Conservation (phyloP, 2,113 vertebrate species). For the Sterna hirundo region DNA sequence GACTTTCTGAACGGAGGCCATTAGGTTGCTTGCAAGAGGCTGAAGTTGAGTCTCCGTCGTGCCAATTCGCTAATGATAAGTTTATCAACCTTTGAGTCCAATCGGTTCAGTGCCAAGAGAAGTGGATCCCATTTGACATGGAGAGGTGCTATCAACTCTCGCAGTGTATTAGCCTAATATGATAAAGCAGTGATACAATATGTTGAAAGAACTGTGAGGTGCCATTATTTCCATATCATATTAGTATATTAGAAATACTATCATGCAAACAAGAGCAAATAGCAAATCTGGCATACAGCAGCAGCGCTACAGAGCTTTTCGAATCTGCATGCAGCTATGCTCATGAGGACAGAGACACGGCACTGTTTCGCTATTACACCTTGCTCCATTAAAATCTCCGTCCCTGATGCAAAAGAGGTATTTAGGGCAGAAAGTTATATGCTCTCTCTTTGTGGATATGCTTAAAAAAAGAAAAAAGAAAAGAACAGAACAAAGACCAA, state of each 20-base stretch:
- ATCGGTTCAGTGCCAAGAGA: constrained; percentile 84
- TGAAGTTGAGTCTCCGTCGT: constrained; percentile 81
- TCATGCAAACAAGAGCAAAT: constrained; percentile 81
- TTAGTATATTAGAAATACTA: constrained; percentile 76
- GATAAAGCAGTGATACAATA: constrained; percentile 87
- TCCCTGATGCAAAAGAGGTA: constrained; percentile 53
- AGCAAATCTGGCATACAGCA: constrained; percentile 73
- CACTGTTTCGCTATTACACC: constrained; percentile 38
- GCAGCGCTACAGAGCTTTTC: constrained; percentile 69
- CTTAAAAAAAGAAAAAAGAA: background rate
- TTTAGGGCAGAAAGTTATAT: constrained; percentile 19
- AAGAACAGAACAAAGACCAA: constrained; percentile 28
- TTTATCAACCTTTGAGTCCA: constrained; percentile 83
- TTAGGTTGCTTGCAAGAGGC: constrained; percentile 83
- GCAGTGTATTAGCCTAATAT: constrained; percentile 85
- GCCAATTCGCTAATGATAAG: constrained; percentile 82
- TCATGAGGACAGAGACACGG: constrained; percentile 52
- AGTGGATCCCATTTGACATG: constrained; percentile 84
- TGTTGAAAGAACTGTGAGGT: constrained; percentile 78
- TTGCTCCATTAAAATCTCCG: constrained; percentile 27
- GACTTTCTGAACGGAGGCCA: constrained; percentile 77
- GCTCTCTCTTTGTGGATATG: constrained; percentile 38
- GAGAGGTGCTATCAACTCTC: constrained; percentile 85
- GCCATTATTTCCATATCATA: constrained; percentile 78
- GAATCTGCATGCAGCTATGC: constrained; percentile 77